phyloP scores from a whole-genome alignment of 2,113 vertebrate genomes.

The Regulus satrapa region DNA sequence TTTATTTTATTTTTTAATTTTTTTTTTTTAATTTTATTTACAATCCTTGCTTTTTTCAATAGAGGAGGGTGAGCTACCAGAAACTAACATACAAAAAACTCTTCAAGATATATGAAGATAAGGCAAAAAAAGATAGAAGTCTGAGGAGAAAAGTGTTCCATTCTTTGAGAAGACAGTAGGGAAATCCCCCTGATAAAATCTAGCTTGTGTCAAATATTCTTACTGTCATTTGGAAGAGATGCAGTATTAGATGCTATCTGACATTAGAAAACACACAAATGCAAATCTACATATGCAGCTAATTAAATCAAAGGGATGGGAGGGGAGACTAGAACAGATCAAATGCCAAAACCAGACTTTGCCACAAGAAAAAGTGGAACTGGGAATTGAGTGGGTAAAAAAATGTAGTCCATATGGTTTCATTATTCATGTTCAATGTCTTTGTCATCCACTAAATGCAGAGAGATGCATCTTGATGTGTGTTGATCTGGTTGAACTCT shows the following conservation, averaged over 20 bases:
- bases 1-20: background rate
- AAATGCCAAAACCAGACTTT: slow-evolving; percentile 31
- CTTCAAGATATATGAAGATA: background rate
- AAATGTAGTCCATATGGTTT: background rate
- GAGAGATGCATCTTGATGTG: background rate
- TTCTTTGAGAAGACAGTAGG: background rate
- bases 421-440: background rate
- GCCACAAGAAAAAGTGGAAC: slow-evolving; percentile 15
- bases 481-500: background rate
- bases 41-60: background rate
- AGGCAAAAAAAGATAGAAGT: background rate
- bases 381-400: background rate
- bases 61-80: background rate
- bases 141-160: background rate
- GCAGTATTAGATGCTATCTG: background rate
- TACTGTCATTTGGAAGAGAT: background rate
- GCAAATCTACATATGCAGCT: background rate
- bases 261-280: background rate
- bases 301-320: slow-evolving; percentile 3
- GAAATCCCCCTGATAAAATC: background rate
- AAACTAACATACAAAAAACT: background rate
- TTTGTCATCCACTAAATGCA: slow-evolving; percentile 16
- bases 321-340: slow-evolving; percentile 7
- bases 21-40: background rate
- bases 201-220: background rate